phyloP scores from a whole-genome alignment of 2,113 vertebrate species.

The Antigone vipio region DNA sequence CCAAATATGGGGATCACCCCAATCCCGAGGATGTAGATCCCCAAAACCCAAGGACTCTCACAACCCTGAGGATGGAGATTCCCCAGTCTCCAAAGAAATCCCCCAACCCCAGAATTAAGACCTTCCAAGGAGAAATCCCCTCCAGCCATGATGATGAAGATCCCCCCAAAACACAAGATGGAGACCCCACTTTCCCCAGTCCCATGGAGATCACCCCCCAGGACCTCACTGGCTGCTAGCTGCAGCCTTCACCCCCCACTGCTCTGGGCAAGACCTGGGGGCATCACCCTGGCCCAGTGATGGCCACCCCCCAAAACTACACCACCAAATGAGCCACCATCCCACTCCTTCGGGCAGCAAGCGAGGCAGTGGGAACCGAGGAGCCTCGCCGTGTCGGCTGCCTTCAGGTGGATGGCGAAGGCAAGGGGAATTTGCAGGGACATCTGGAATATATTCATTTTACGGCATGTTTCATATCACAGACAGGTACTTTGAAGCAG shows the following conservation, averaged over 20 bases:
- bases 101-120: neutral
- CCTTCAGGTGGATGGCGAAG: slow-evolving; percentile 59
- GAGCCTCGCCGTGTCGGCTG: neutral
- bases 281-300: fast-evolving
- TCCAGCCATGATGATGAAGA: neutral
- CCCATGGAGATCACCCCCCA: neutral
- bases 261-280: fast-evolving
- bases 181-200: neutral
- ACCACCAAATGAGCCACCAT: neutral
- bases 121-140: neutral
- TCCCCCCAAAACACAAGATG: neutral
- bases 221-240: too few relatives aligned
- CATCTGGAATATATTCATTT: slow-evolving; percentile 79
- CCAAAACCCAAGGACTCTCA: neutral
- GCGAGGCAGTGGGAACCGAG: fast-evolving
- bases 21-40: fast-evolving
- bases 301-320: fast-evolving
- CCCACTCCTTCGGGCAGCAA: fast-evolving
- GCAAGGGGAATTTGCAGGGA: neutral
- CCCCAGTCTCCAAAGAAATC: neutral
- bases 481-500: slow-evolving; percentile 75
- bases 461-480: slow-evolving; percentile 72
- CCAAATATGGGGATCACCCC: neutral
- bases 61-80: neutral
- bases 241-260: neutral